These are phyloP conservation scores for Sphaerophoria taeniata DNA, from an alignment of 2,888 invertebrate genomes.

Conservation along the genomic window DNA sequence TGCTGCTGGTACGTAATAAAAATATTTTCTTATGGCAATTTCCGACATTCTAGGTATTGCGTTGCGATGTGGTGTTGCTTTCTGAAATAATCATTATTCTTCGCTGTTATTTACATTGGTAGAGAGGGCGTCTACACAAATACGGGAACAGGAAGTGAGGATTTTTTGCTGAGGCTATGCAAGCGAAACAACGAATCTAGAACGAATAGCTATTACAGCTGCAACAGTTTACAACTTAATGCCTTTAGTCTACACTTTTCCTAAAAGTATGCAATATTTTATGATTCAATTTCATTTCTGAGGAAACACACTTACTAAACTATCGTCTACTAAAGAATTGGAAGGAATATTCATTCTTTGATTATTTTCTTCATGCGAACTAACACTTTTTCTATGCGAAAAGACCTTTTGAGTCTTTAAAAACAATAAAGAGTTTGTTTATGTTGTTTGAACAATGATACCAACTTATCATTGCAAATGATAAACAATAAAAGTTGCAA, in stretches of 20 bases:
- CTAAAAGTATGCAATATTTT: slow-evolving; percentile 24
- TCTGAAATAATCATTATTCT: slow-evolving; percentile 30
- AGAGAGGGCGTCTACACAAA: too few species aligned
- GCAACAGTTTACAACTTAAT: slow-evolving; percentile 48
- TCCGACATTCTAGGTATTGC: slow-evolving; percentile 36
- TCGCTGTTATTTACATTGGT: slow-evolving; percentile 34
- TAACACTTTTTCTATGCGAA: too few species aligned
- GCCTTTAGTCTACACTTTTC: slow-evolving; percentile 26
- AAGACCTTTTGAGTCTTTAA: too few species aligned
- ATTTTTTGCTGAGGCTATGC: background rate
- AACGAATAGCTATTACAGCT: slow-evolving; percentile 42
- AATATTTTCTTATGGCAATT: slow-evolving; percentile 63
- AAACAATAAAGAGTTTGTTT: too few species aligned
- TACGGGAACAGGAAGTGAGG: background rate
- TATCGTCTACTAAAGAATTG: too few species aligned
- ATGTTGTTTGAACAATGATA: too few species aligned
- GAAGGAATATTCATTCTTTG: too few species aligned
- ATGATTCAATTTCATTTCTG: background rate
- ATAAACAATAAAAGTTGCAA: too few species aligned
- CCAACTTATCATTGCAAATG: too few species aligned
- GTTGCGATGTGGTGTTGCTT: background rate
- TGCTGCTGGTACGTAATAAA: slow-evolving; percentile 31
- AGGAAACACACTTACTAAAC: too few species aligned
- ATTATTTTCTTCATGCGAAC: too few species aligned
- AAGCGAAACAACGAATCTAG: background rate